These are phyloP conservation scores for Watsonalla binaria DNA, from an alignment of 2,888 invertebrate species.

Conservation along the genomic window DNA sequence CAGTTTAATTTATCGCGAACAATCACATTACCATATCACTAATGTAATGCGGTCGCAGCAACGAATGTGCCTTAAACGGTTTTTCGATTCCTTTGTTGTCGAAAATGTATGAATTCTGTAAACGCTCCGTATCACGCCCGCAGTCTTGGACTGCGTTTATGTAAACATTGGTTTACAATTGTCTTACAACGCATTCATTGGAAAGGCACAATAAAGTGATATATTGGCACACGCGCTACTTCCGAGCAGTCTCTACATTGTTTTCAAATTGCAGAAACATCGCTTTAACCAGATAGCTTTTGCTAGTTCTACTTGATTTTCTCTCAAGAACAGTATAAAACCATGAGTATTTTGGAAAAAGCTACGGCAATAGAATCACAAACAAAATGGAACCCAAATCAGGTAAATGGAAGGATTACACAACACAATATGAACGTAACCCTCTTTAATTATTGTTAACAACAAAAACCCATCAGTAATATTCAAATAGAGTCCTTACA, in stretches of 20 bases:
- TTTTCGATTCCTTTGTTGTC: conserved; percentile 71
- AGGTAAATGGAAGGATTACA: neutral
- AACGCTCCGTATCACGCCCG: conserved; percentile 58
- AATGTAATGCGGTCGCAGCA: conserved; percentile 70
- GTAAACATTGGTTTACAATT: conserved; percentile 58
- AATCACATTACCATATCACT: conserved; percentile 78
- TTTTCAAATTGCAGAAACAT: neutral
- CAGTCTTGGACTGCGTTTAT: conserved; percentile 47
- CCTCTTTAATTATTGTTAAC: conserved; percentile 42
- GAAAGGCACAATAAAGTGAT: conserved; percentile 33
- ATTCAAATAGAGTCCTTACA: conserved; percentile 70
- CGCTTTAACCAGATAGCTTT: neutral
- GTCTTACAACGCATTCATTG: conserved; percentile 47
- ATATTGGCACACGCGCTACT: conserved; percentile 29
- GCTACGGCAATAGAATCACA: too few species aligned
- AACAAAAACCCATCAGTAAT: conserved; percentile 62
- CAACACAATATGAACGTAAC: neutral
- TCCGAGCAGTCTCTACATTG: conserved; percentile 20
- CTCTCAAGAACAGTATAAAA: too few species aligned
- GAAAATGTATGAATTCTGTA: conserved; percentile 70
- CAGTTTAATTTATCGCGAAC: conserved; percentile 73
- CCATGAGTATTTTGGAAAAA: too few species aligned
- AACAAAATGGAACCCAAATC: too few species aligned
- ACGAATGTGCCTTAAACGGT: conserved; percentile 71
- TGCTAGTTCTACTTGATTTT: too few species aligned